Conservation (phyloP, 2,888 invertebrate genomes). For the Andrena hattorfiana region DNA sequence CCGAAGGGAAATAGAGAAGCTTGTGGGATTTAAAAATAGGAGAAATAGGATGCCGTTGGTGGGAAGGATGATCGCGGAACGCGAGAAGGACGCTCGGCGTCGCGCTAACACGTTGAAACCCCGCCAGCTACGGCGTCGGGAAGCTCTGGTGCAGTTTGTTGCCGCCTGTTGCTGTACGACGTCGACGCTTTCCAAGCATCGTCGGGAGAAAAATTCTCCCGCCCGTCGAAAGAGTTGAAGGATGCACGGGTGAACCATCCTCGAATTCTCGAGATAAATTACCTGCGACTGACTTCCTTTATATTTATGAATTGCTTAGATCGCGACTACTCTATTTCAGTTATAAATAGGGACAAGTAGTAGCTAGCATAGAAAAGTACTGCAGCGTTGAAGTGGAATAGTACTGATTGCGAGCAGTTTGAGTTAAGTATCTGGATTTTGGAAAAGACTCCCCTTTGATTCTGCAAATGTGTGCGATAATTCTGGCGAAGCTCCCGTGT, state of each 20-base stretch:
- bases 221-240: neutral
- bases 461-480: no score
- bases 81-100: constrained; percentile 22
- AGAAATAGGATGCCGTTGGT: no score
- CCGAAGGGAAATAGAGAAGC: no score
- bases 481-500: neutral
- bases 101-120: constrained; percentile 12
- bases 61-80: constrained; percentile 9
- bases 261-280: neutral
- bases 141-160: constrained; percentile 24
- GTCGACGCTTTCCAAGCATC: constrained; percentile 14
- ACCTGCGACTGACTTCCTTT: no score
- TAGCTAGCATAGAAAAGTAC: no score
- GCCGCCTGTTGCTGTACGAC: constrained; percentile 54
- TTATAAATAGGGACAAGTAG: no score
- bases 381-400: no score
- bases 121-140: constrained; percentile 6
- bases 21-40: neutral
- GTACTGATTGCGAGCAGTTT: no score
- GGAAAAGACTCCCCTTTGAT: no score
- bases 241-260: neutral
- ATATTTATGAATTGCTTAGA: no score
- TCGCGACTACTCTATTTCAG: no score
- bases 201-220: constrained; percentile 25
- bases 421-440: no score